These are phyloP conservation scores for Melolontha melolontha DNA, from an alignment of 2,888 invertebrate species.

Conservation along the genomic window DNA sequence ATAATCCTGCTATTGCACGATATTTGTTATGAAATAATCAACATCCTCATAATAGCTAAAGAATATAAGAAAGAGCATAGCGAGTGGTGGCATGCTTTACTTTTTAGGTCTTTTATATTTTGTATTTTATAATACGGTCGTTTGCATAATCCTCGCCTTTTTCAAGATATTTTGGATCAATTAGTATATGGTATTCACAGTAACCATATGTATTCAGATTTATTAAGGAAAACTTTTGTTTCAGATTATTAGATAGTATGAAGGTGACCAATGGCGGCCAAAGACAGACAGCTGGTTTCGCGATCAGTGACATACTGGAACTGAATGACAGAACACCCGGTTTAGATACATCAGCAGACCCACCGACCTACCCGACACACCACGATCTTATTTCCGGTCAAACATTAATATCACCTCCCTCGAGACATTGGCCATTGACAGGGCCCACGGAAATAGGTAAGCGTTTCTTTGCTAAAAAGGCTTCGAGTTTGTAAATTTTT, in stretches of 20 bases:
- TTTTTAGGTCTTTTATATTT: no score
- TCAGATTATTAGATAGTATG: constrained; percentile 84
- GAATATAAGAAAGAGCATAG: no score
- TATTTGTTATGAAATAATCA: no score
- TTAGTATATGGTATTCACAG: no score
- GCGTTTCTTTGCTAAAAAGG: neutral
- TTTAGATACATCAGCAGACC: constrained; percentile 67
- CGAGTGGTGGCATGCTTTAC: no score
- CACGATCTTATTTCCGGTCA: constrained; percentile 64
- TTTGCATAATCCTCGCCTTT: no score
- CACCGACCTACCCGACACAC: constrained; percentile 52
- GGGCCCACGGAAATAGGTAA: constrained; percentile 58
- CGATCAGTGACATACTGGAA: constrained; percentile 93
- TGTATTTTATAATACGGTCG: no score
- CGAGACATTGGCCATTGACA: constrained; percentile 59
- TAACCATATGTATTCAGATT: no score
- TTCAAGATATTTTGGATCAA: no score
- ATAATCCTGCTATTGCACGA: no score
- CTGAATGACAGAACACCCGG: constrained; percentile 74
- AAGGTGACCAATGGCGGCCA: constrained; percentile 75
- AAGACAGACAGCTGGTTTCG: constrained; percentile 83
- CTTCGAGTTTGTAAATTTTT: neutral
- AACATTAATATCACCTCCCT: constrained; percentile 51
- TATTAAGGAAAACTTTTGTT: constrained; percentile 56
- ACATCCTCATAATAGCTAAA: no score